A percentile compares a stretch with the other conserved stretches of the same genome.
phyloP scores from a whole-genome alignment of 2,888 invertebrate species.

The Xestia sexstrigata region DNA sequence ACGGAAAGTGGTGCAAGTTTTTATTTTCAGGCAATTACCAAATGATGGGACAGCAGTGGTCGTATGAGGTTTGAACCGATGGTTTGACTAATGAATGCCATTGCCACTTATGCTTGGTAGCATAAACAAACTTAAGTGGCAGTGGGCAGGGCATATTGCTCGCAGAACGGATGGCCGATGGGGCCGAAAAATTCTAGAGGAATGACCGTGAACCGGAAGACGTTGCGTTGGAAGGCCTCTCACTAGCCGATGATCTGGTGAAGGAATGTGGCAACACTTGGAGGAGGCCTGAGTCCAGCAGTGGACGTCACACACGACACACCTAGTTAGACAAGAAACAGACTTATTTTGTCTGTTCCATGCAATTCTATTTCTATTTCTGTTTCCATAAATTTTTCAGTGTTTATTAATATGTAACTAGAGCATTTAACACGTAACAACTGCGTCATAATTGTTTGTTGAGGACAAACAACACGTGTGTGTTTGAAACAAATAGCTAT shows the following conservation, averaged over 20 bases:
- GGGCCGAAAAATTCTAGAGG: too few species aligned
- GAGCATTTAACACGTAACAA: constrained; percentile 5
- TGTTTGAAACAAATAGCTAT: constrained; percentile 5
- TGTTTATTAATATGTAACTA: constrained; percentile 19
- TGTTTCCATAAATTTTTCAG: neutral
- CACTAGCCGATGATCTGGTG: too few species aligned
- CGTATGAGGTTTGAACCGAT: neutral
- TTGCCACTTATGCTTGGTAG: too few species aligned
- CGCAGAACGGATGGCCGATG: too few species aligned
- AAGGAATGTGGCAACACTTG: too few species aligned
- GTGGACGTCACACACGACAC: too few species aligned
- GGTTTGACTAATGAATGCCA: neutral
- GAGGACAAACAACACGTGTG: constrained; percentile 16
- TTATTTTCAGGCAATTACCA: constrained; percentile 14
- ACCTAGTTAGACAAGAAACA: neutral
- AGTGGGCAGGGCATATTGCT: too few species aligned
- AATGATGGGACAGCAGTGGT: neutral
- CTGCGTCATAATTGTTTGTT: constrained; percentile 14
- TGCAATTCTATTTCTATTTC: neutral
- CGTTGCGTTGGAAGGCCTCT: too few species aligned
- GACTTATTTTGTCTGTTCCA: neutral
- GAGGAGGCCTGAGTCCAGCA: too few species aligned
- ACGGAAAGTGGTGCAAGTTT: neutral
- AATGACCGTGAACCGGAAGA: too few species aligned
- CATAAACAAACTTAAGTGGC: too few species aligned